Conservation (phyloP, 2,797 vertebrate genomes). For the Champsocephalus esox region DNA sequence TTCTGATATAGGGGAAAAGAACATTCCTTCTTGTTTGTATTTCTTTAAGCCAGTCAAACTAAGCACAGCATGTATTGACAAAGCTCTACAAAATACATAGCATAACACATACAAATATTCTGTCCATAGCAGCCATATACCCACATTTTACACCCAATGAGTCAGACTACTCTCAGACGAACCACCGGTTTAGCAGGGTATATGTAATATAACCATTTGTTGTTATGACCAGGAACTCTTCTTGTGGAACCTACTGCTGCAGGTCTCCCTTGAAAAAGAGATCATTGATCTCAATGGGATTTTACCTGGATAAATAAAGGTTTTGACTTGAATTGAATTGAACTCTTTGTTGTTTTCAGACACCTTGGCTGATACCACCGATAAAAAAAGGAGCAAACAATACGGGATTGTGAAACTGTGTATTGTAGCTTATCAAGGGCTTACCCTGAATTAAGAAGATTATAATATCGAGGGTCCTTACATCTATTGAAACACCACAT, state of each 20-base stretch:
- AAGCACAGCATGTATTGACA: not conserved
- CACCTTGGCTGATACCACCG: conserved; percentile 18
- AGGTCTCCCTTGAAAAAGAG: too few species aligned
- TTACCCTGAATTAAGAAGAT: not conserved
- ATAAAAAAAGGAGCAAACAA: conserved; percentile 33
- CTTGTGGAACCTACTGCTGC: too few species aligned
- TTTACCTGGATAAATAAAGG: too few species aligned
- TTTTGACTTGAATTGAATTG: too few species aligned
- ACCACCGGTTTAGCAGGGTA: conserved; percentile 20
- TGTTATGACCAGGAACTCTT: conserved; percentile 31
- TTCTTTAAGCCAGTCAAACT: not conserved
- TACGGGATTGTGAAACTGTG: not conserved
- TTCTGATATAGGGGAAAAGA: not conserved
- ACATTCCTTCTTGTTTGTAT: not conserved
- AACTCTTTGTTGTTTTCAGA: conserved; percentile 34
- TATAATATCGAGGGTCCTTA: not conserved
- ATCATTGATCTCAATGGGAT: too few species aligned
- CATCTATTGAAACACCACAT: not conserved
- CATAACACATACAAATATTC: not conserved
- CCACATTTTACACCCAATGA: not conserved
- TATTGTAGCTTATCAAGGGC: conserved; percentile 13
- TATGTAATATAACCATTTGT: conserved; percentile 36
- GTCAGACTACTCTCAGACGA: conserved; percentile 17
- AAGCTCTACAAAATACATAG: not conserved
- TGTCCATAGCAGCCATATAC: not conserved